Evolutionary conservation across 2,797 vertebrate genomes (phyloP).

Genomic region (Nasua narica): DNA sequence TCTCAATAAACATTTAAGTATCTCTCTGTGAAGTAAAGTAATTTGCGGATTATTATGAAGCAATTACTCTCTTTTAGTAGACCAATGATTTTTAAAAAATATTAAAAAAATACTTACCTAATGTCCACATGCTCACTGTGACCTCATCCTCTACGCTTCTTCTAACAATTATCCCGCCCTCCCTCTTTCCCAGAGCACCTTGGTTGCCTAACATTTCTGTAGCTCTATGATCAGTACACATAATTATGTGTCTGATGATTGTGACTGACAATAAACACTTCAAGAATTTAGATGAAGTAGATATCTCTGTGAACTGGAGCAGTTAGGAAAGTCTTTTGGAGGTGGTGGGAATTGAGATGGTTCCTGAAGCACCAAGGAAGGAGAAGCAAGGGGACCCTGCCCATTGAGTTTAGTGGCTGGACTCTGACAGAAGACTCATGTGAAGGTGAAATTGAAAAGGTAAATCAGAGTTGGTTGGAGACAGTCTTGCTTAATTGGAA

Average conservation of each 20-base stretch:
- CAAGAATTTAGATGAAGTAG: neutral
- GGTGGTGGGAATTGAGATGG: neutral
- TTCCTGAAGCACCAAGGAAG: neutral
- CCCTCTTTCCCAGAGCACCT: neutral
- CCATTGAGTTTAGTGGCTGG: neutral
- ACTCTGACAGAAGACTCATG: neutral
- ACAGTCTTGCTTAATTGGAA: neutral
- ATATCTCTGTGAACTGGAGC: neutral
- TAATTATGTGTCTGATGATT: neutral
- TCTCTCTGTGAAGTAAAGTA: neutral
- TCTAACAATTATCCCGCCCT: neutral
- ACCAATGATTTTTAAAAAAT: neutral
- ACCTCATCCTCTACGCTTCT: neutral
- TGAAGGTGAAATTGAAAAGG: neutral
- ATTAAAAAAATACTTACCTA: neutral
- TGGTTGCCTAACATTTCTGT: neutral
- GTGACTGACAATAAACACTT: neutral
- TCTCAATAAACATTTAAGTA: slow-evolving; percentile 18
- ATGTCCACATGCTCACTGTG: neutral
- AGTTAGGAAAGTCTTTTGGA: neutral
- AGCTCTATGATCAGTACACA: neutral
- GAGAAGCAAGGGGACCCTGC: neutral
- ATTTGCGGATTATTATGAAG: slow-evolving; percentile 19
- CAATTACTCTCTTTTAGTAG: neutral
- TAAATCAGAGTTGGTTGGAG: neutral